Percentiles rank a stretch among this genome's conserved stretches.
Conservation (phyloP, 1,140 invertebrate genomes). For the Heliconius melpomene region DNA sequence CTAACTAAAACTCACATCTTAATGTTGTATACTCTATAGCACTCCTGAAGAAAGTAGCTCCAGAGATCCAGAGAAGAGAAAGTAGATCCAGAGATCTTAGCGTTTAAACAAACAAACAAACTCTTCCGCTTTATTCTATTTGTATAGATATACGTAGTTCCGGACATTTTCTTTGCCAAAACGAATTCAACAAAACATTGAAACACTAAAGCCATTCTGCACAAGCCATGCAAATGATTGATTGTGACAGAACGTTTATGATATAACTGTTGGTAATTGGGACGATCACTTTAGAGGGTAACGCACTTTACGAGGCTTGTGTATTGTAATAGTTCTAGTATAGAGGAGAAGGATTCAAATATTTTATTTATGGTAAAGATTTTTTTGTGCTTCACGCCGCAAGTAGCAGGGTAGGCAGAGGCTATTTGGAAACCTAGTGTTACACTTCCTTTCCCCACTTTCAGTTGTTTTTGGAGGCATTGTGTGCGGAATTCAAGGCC, state of each 20-base stretch:
- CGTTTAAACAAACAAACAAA: too few species aligned
- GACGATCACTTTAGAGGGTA: constrained; percentile 27
- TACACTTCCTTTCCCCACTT: too few species aligned
- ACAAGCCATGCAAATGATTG: constrained; percentile 13
- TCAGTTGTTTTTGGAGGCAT: too few species aligned
- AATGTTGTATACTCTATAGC: too few species aligned
- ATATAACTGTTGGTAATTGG: constrained; percentile 18
- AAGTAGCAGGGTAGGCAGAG: too few species aligned
- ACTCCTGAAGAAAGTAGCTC: too few species aligned
- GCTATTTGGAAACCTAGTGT: too few species aligned
- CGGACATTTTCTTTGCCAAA: not conserved
- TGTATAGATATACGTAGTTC: not conserved
- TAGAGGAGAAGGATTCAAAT: not conserved
- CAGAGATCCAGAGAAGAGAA: too few species aligned
- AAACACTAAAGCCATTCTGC: not conserved
- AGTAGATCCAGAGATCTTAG: too few species aligned
- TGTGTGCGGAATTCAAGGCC: too few species aligned
- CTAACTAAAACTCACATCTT: too few species aligned
- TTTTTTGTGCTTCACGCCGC: not conserved
- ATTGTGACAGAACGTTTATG: not conserved
- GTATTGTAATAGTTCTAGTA: not conserved
- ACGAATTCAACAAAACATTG: not conserved
- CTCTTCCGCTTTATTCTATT: too few species aligned
- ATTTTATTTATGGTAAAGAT: not conserved
- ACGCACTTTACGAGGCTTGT: constrained; percentile 16